Base-by-base conservation (phyloP, 1,140 invertebrate species). In the Pseudachorutes palmiensis region DNA sequence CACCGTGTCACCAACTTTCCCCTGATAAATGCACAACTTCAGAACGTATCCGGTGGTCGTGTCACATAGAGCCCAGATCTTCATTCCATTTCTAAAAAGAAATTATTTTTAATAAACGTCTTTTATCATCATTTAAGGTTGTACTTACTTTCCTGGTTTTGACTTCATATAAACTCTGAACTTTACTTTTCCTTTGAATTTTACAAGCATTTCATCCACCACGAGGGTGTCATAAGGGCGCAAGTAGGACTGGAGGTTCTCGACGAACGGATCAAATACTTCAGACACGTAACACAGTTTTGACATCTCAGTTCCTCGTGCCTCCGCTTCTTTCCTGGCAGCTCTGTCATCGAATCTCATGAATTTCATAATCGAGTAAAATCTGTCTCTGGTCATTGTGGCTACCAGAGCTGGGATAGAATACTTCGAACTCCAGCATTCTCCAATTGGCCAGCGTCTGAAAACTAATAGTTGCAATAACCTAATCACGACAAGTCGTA, bases 31-130 rank as follows among this genome's bases (percentile, higher is more conserved):
- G 12, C 5, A 16, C 12, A 55, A 14, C 5, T 62, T 62, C 2
- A 32, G 22, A 41, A 62, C 33, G 31, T 41, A 62, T 24, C 31
- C 31, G 2, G 61, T 62, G 12, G 2, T 12, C 19, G 12, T 45
- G 32, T 76, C 75, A 16, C 64, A 59, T 24, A 76, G 19, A 12
- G 74, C 68, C 62, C 71, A 74, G 28, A 76, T 68, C 72, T 77
- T 76, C 2, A 55, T 55, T 9, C 51, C 51, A 22, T 55, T 14
- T 22, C 51, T 55, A 55, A 24, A 55, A 55, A 16, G 51, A 55
- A 9, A 55, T 14, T 14, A 24, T 45, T 55, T 16, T 77, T 65
- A 12, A 55, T 24, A 19, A 55, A 55, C 9, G 5, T 55, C 5
- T 5, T 19, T 16, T 5, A 12, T 55, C 24, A 45, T 45, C 19